phyloP scores from a whole-genome alignment of 2,113 vertebrate genomes.

The Numenius arquata region DNA sequence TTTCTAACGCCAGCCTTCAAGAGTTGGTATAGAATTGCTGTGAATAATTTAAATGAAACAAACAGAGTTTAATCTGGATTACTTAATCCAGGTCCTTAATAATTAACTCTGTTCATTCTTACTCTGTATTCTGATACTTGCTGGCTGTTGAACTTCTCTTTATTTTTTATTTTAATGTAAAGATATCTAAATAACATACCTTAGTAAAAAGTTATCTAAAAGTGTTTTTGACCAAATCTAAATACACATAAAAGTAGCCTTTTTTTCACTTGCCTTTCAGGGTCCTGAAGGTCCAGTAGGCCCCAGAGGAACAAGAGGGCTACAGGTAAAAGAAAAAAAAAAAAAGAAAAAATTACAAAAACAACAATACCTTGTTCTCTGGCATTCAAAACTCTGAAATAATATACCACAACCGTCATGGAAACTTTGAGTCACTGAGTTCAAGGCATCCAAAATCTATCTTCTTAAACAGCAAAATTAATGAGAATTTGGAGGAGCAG shows the following conservation, averaged over 20 bases:
- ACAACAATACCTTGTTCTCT: background rate
- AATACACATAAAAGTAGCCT: background rate
- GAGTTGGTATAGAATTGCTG: background rate
- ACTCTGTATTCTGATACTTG: background rate
- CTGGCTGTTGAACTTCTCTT: background rate
- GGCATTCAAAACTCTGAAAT: background rate
- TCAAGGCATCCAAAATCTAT: background rate
- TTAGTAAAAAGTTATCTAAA: background rate
- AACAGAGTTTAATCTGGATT: background rate
- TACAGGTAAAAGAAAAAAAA: constrained; percentile 74
- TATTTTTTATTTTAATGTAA: background rate
- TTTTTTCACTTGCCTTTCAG: constrained; percentile 60
- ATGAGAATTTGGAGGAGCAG: background rate
- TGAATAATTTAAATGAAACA: background rate
- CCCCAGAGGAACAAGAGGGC: constrained; percentile 79
- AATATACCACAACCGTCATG: background rate
- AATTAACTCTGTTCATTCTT: background rate
- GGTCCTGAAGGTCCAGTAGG: constrained; percentile 85
- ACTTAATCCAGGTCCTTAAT: background rate
- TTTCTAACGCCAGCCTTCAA: background rate
- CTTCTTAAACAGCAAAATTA: background rate
- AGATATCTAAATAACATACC: background rate
- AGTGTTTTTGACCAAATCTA: background rate
- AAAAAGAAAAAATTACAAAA: background rate
- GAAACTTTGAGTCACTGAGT: background rate